Base-by-base conservation (phyloP, 2,797 vertebrate genomes). In the Ctenopoma kingsleyae region DNA sequence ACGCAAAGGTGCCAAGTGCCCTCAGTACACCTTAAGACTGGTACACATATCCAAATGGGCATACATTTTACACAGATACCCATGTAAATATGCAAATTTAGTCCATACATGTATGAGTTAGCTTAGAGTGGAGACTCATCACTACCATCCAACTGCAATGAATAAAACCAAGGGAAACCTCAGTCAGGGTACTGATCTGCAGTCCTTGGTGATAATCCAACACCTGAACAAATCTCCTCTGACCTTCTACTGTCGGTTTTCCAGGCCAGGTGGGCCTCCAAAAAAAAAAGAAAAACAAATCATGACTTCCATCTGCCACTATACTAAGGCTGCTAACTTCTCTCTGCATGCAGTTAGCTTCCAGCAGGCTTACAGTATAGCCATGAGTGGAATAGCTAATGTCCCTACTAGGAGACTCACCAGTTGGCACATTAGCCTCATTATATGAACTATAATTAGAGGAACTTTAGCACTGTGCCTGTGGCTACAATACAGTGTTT, bases 231-330 rank as follows among this genome's bases (percentile, higher is more conserved):
- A 69, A 82, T 61, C 64, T 62, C 50, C 25, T 51, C 68, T 82
- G 71, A 87, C 82, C 86, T 83, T 71, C 56, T 32, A 20, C 54
- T 75, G 54, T 76, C 74, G 54, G 68, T 60, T 64, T 68, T 74
- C 63, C 74, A 50, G 57, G 79, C 59, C 86, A 85, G 76, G 74
- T 80, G 75, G 74, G 65, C 66, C 66, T 77, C 60, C 79, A 56
- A 71, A 59, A 65, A 78, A 76, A 79, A 83, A 32, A 67, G 69
- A 89, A 91, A 92, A 87, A 78, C 78, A 84, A 82, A 92, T 91
- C 87, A 88, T 40, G 64, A 78, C 67, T 79, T 83, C 87, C 84
- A 89, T 87, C 88, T 91, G 89, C 80, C 63, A 38, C 4, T n/a
- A 56, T 11, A 57, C 77, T 46, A 47, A 78, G 54, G 58, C 81